Percentiles rank a stretch among this genome's conserved stretches.
Conservation (phyloP, 2,888 invertebrate species). For the Ditula angustiorana region DNA sequence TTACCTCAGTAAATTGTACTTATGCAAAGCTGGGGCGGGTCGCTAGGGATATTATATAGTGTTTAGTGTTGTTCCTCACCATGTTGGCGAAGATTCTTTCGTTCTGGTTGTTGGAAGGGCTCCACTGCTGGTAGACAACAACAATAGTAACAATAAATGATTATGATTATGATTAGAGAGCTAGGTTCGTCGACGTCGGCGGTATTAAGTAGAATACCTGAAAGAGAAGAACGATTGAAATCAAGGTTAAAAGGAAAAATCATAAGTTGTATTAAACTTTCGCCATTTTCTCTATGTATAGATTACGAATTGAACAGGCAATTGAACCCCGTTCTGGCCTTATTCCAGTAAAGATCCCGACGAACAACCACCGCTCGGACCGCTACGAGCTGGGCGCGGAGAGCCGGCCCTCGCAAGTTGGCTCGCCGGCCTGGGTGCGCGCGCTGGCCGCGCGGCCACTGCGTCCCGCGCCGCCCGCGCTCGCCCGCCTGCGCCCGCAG, state of each 20-base stretch:
- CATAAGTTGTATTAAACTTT: no score
- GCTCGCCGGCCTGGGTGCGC: conserved; percentile 78
- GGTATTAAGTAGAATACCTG: conserved; percentile 93
- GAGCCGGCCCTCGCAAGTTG: conserved; percentile 73
- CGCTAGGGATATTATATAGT: no score
- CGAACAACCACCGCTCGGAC: conserved; percentile 81
- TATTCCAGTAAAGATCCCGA: conserved; percentile 77
- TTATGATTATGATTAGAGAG: no score
- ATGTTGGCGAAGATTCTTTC: conserved; percentile 96
- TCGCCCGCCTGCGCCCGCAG: conserved; percentile 66
- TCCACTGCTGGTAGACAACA: conserved; percentile 98
- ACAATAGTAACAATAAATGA: no score
- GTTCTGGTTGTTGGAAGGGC: conserved; percentile 92
- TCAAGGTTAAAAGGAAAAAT: no score
- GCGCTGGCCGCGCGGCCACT: conserved; percentile 70
- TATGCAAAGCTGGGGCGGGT: no score
- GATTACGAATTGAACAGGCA: no score
- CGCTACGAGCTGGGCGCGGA: conserved; percentile 81
- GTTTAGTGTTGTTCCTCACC: conserved; percentile 69
- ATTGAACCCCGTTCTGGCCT: no score
- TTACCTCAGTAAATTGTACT: no score
- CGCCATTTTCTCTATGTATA: no score
- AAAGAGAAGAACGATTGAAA: conserved; percentile 61
- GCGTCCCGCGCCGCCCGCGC: conserved; percentile 64
- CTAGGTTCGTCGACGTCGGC: conserved; percentile 94